Conservation (phyloP, 2,797 vertebrate species). For the Heteromormyrus szaboi region DNA sequence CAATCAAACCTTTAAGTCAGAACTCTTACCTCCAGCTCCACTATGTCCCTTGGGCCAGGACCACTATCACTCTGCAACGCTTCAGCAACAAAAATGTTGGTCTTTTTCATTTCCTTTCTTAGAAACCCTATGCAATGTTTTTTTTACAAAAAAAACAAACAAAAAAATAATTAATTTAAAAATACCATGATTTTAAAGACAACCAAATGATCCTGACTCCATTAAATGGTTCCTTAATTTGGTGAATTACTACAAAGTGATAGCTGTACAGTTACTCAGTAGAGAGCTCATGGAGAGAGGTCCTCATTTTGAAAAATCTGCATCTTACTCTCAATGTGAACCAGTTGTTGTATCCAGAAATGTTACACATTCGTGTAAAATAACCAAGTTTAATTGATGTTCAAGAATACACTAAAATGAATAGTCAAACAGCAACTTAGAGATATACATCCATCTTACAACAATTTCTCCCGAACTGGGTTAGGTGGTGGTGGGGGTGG, state of each 20-base stretch:
- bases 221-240: background rate
- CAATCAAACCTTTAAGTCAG: background rate
- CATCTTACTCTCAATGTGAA: background rate
- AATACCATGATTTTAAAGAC: background rate
- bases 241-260: background rate
- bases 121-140: conserved; percentile 34
- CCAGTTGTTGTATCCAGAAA: background rate
- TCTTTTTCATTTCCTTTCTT: conserved; percentile 40
- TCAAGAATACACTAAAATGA: background rate
- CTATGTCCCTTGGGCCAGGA: conserved; percentile 37
- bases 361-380: background rate
- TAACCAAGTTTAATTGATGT: background rate
- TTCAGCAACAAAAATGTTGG: conserved; percentile 28
- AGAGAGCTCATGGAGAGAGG: background rate
- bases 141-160: background rate
- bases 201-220: background rate
- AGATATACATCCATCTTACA: background rate
- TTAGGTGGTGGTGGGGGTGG: background rate
- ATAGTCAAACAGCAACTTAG: background rate
- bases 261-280: background rate
- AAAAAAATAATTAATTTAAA: background rate
- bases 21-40: conserved; percentile 41
- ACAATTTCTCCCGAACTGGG: background rate
- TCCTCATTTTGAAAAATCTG: background rate
- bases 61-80: conserved; percentile 21